phyloP scores from a whole-genome alignment of 2,888 invertebrate species.

The Neuroscelio doddi region DNA sequence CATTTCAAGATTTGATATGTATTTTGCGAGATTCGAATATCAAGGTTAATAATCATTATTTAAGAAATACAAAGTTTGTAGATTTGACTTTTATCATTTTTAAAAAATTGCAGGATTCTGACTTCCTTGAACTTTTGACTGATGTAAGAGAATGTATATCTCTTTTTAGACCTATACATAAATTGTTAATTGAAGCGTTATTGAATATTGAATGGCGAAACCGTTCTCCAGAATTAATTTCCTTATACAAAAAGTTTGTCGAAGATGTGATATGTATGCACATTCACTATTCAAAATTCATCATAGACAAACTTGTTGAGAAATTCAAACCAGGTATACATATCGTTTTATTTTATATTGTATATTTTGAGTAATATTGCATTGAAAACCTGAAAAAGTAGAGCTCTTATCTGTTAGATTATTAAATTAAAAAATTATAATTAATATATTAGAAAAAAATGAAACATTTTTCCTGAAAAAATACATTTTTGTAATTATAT shows the following conservation, averaged over 20 bases:
- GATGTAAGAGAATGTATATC: slow-evolving; percentile 76
- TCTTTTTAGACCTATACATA: slow-evolving; percentile 75
- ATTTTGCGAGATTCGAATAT: slow-evolving; percentile 73
- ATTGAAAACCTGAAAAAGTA: too few species aligned
- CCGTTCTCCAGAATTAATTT: slow-evolving; percentile 72
- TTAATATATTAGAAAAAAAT: too few species aligned
- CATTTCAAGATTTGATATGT: slow-evolving; percentile 74
- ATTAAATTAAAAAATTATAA: too few species aligned
- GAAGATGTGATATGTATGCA: slow-evolving; percentile 81
- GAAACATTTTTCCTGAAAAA: too few species aligned
- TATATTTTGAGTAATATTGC: too few species aligned
- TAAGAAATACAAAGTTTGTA: background rate
- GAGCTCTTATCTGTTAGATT: too few species aligned
- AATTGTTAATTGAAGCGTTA: slow-evolving; percentile 76
- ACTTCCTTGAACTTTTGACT: slow-evolving; percentile 74
- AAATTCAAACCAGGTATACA: slow-evolving; percentile 76
- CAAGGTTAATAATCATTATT: slow-evolving; percentile 57
- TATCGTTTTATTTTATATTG: background rate
- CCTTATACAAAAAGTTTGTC: slow-evolving; percentile 78
- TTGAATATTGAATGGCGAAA: slow-evolving; percentile 77
- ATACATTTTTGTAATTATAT: too few species aligned
- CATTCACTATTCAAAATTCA: slow-evolving; percentile 77
- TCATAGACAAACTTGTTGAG: slow-evolving; percentile 76
- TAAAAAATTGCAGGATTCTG: slow-evolving; percentile 73
- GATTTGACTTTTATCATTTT: background rate